Percentiles rank a stretch among this genome's conserved stretches.
Conservation (phyloP, 2,888 invertebrate genomes). For the Temnothorax rugatulus region DNA sequence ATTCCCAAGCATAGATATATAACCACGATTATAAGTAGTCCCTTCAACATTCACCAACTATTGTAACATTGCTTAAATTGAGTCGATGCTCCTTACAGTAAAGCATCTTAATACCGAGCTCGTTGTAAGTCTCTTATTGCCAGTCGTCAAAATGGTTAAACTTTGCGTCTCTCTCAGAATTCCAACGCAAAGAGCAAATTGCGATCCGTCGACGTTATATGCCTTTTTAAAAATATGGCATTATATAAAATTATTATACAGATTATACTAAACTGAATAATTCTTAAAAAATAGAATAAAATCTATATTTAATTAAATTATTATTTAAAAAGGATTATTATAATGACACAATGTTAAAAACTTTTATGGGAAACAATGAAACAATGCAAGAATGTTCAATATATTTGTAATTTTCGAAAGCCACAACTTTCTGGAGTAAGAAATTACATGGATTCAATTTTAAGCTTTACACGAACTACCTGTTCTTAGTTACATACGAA, state of each 20-base stretch:
- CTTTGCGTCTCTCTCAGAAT: slow-evolving; percentile 27
- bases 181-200: slow-evolving; percentile 44
- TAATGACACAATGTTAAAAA: neutral
- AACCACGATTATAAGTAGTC: slow-evolving; percentile 39
- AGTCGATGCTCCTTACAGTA: slow-evolving; percentile 34
- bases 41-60: slow-evolving; percentile 40
- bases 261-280: slow-evolving; percentile 11
- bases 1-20: slow-evolving; percentile 35
- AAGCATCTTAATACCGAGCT: slow-evolving; percentile 49
- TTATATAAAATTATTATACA: slow-evolving; percentile 11
- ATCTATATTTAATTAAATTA: slow-evolving; percentile 7
- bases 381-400: neutral
- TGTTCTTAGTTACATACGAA: slow-evolving; percentile 29
- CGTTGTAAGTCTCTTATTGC: slow-evolving; percentile 44
- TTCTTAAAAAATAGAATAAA: neutral
- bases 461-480: slow-evolving; percentile 22
- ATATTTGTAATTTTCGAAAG: neutral
- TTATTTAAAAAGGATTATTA: neutral
- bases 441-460: slow-evolving; percentile 19
- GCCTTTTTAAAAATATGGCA: slow-evolving; percentile 6
- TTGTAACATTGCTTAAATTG: slow-evolving; percentile 48
- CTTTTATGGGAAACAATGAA: neutral
- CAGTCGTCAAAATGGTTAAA: slow-evolving; percentile 45
- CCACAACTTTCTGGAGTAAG: neutral
- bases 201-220: neutral